Conservation (phyloP, 2,113 vertebrate species). For the Brachionichthys hirsutus region DNA sequence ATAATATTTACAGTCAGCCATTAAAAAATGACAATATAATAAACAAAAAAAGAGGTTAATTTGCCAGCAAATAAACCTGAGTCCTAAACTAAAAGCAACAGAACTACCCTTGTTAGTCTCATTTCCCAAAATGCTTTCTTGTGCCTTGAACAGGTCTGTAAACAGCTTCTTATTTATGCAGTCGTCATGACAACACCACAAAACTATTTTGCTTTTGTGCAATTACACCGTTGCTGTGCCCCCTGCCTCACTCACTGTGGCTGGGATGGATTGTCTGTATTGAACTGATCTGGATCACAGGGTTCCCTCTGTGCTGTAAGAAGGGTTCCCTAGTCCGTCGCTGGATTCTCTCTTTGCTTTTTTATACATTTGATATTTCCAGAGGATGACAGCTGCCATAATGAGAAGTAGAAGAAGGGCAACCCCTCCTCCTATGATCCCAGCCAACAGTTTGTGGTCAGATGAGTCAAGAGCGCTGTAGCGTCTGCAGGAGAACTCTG, state of each 20-base stretch:
- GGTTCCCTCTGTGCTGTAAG: conserved; percentile 55
- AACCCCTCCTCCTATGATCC: conserved; percentile 61
- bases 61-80: conserved; percentile 71
- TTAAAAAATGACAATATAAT: conserved; percentile 9
- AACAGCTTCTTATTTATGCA: conserved; percentile 8
- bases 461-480: conserved; percentile 27
- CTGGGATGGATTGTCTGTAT: background rate
- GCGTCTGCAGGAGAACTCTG: conserved; percentile 63
- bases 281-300: conserved; percentile 43
- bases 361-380: conserved; percentile 29
- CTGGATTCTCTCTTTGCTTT: conserved; percentile 46
- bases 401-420: conserved; percentile 60
- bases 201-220: background rate
- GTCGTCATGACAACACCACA: background rate
- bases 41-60: conserved; percentile 50
- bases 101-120: conserved; percentile 16
- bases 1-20: conserved; percentile 34
- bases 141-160: conserved; percentile 35
- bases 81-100: conserved; percentile 20
- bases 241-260: background rate
- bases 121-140: conserved; percentile 9
- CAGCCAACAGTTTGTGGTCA: conserved; percentile 9
- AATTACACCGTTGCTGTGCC: background rate
- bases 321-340: conserved; percentile 72
- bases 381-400: conserved; percentile 51